Evolutionary conservation across 2,113 vertebrate genomes (phyloP).

Genomic region (Geothlypis trichas): DNA sequence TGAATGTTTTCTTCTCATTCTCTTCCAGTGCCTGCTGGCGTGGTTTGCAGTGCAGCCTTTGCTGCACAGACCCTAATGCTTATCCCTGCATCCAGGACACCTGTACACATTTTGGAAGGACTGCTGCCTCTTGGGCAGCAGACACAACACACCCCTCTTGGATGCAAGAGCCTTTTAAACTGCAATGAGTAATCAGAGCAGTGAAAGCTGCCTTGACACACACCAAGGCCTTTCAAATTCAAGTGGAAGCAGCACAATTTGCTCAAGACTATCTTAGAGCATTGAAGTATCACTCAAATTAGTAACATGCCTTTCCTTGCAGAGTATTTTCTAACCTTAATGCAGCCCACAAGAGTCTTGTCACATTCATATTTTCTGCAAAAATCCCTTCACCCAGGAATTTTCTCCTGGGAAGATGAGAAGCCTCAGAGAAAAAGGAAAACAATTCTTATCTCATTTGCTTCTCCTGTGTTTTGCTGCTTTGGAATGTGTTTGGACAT

Average conservation of each 20-base stretch:
- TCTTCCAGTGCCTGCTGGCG: not conserved
- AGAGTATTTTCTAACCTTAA: not conserved
- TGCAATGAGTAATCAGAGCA: not conserved
- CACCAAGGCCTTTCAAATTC: not conserved
- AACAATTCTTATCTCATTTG: too few species aligned
- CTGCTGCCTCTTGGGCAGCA: not conserved
- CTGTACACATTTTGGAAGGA: not conserved
- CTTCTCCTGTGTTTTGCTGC: too few species aligned
- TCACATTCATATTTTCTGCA: too few species aligned
- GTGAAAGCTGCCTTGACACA: not conserved
- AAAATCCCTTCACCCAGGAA: too few species aligned
- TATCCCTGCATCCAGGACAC: rapidly evolving
- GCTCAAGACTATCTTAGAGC: too few species aligned
- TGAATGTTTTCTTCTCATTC: not conserved
- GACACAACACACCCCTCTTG: not conserved
- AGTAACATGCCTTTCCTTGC: not conserved
- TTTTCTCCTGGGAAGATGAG: too few species aligned
- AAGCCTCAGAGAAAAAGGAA: too few species aligned
- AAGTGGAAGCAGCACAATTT: not conserved
- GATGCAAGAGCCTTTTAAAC: not conserved
- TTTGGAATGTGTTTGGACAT: too few species aligned
- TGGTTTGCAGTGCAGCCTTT: not conserved
- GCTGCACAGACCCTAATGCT: not conserved
- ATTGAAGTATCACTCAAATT: not conserved
- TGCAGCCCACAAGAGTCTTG: not conserved